Evolutionary conservation across 2,888 invertebrate species (phyloP).

Genomic region (Synergus laeviventris): DNA sequence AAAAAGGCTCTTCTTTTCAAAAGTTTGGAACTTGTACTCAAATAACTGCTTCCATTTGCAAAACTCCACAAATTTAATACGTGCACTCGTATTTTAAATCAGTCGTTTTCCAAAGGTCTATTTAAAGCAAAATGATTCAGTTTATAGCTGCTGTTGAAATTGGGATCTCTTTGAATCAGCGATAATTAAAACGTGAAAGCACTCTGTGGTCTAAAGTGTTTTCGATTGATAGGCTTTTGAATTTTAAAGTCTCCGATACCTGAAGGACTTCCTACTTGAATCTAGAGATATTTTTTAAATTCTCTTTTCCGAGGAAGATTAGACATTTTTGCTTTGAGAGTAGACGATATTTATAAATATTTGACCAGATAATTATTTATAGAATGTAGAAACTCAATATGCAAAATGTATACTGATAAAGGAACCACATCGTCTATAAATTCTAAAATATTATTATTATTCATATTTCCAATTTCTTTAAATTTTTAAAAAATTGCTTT

Average conservation of each 20-base stretch:
- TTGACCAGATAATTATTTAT: too few species aligned
- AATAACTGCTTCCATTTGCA: background rate
- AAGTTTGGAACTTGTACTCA: background rate
- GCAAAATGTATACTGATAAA: too few species aligned
- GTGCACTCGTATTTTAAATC: background rate
- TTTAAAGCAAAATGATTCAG: background rate
- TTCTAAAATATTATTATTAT: constrained; percentile 5
- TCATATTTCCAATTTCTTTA: background rate
- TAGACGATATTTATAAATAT: too few species aligned
- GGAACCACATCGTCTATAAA: too few species aligned
- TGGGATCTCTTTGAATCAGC: background rate
- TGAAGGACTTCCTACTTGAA: background rate
- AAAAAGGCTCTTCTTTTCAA: background rate
- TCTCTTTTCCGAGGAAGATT: background rate
- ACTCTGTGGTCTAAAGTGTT: background rate
- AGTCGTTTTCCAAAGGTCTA: background rate
- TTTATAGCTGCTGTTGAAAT: background rate
- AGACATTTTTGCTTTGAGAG: too few species aligned
- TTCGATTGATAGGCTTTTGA: background rate
- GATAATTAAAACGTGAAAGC: background rate
- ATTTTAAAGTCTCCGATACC: background rate
- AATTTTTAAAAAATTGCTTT: background rate
- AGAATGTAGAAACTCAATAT: too few species aligned
- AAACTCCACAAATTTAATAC: background rate
- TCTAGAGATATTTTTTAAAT: background rate